Conservation (phyloP, 1,140 invertebrate genomes). For the Orchesella cincta region DNA sequence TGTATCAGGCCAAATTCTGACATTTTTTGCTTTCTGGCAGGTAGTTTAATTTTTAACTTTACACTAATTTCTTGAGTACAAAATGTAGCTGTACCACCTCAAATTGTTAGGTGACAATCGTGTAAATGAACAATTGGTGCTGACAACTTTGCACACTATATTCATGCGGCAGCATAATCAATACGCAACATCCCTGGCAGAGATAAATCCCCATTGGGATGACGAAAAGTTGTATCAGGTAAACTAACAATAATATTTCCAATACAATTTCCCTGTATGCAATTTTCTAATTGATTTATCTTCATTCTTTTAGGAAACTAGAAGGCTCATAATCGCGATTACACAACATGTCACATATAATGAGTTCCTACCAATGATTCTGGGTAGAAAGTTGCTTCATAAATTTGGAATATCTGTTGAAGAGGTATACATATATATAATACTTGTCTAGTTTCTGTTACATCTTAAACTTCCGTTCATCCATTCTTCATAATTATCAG, state of each 20-base stretch:
- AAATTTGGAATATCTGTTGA: constrained; percentile 54
- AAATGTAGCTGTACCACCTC: neutral
- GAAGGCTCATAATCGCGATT: constrained; percentile 54
- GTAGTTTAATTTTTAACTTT: constrained; percentile 51
- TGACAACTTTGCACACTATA: constrained; percentile 58
- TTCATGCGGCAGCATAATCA: constrained; percentile 61
- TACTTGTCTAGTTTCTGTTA: neutral
- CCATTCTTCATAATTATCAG: constrained; percentile 54
- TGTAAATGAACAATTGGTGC: constrained; percentile 63
- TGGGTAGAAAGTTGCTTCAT: constrained; percentile 59
- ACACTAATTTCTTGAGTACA: neutral
- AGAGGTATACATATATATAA: constrained; percentile 48
- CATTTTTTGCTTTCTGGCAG: constrained; percentile 63
- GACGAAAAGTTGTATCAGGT: constrained; percentile 63
- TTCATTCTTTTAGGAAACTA: constrained; percentile 41
- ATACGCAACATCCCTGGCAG: constrained; percentile 56
- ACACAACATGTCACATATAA: constrained; percentile 62
- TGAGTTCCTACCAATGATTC: constrained; percentile 63
- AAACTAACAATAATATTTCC: neutral
- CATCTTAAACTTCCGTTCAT: neutral
- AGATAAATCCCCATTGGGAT: constrained; percentile 62
- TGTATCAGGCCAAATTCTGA: constrained; percentile 59
- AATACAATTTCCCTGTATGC: neutral
- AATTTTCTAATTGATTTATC: neutral
- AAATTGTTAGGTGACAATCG: constrained; percentile 57